A percentile compares a stretch with the other conserved stretches of the same genome.
Conservation (phyloP, 2,797 vertebrate genomes). For the Danio aesculapii region DNA sequence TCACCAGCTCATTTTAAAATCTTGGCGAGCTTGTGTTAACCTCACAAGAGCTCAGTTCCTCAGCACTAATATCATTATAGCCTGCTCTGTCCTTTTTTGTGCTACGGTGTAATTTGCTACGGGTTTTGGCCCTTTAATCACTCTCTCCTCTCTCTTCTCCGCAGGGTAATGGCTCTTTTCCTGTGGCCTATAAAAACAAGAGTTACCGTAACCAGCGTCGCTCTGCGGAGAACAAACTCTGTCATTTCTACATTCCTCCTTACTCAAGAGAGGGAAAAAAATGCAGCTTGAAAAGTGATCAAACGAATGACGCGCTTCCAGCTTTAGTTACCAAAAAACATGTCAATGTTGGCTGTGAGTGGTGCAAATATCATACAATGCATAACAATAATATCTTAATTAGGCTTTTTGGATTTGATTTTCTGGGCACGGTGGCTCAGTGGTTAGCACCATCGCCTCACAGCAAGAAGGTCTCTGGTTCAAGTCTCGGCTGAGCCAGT, state of each 20-base stretch:
- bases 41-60: constrained; percentile 17
- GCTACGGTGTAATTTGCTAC: constrained; percentile 37
- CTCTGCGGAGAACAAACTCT: constrained; percentile 46
- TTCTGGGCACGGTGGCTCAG: too few relatives aligned
- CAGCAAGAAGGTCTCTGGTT: too few relatives aligned
- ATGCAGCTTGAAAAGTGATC: constrained; percentile 39
- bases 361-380: background rate
- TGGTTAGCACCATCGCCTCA: too few relatives aligned
- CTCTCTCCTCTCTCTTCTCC: constrained; percentile 33
- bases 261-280: constrained; percentile 32
- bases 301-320: constrained; percentile 7
- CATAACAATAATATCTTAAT: too few relatives aligned
- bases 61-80: constrained; percentile 41
- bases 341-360: background rate
- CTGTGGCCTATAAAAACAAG: constrained; percentile 51
- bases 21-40: background rate
- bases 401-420: too few relatives aligned
- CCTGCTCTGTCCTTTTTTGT: constrained; percentile 14
- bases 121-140: constrained; percentile 52
- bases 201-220: constrained; percentile 45
- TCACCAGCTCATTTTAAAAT: constrained; percentile 13
- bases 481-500: too few relatives aligned
- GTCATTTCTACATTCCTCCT: constrained; percentile 56
- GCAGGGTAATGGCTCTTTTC: constrained; percentile 56
- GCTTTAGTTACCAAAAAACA: constrained; percentile 5